Evolutionary conservation across 2,797 vertebrate genomes (phyloP).

Genomic region (Lateolabrax maculatus): DNA sequence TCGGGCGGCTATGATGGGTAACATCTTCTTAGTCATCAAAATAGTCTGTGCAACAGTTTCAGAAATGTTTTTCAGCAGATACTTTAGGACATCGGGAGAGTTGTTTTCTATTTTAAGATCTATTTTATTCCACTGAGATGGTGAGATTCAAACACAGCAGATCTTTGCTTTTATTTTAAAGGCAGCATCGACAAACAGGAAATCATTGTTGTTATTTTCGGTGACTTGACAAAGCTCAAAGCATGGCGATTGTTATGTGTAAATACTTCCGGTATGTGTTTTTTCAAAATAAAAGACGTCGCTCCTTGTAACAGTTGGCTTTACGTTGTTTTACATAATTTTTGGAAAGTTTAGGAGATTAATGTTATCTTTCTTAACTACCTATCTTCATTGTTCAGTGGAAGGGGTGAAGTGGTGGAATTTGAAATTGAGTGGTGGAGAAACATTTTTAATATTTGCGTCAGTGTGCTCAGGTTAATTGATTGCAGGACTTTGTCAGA

Average conservation of each 20-base stretch:
- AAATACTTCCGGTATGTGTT: neutral
- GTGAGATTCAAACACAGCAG: neutral
- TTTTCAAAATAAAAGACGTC: constrained; percentile 36
- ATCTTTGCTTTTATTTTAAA: constrained; percentile 20
- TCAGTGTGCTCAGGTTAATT: neutral
- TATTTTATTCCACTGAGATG: neutral
- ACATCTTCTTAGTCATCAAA: neutral
- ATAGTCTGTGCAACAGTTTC: neutral
- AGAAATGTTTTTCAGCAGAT: neutral
- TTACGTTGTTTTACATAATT: neutral
- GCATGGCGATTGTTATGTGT: neutral
- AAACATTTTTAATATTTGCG: neutral
- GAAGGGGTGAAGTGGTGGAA: neutral
- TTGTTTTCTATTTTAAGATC: too few relatives aligned
- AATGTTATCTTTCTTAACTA: neutral
- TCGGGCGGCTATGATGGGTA: neutral
- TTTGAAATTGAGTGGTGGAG: neutral
- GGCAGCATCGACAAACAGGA: constrained; percentile 13
- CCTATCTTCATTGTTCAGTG: neutral
- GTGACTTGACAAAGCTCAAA: neutral
- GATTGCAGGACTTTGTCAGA: neutral
- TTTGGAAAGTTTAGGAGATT: neutral
- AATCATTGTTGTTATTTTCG: fast-evolving
- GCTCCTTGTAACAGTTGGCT: too few relatives aligned
- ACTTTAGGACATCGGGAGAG: neutral